phyloP scores from a whole-genome alignment of 2,888 invertebrate genomes.

The Chirona hameri region DNA sequence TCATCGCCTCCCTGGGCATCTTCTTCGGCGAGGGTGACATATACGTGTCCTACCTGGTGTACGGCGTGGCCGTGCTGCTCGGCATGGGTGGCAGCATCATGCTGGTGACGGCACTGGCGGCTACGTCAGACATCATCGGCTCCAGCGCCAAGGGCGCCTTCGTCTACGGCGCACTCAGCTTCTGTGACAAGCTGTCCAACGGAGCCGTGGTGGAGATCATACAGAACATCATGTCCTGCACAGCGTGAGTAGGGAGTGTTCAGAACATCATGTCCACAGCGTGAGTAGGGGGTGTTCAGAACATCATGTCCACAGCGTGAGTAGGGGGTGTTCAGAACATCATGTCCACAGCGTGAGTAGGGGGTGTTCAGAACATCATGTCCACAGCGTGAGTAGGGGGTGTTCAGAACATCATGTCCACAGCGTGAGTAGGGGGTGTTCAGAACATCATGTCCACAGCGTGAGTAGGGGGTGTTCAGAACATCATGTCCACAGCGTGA shows the following conservation, averaged over 20 bases:
- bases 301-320: too few relatives aligned
- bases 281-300: too few relatives aligned
- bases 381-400: too few relatives aligned
- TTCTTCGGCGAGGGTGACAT: conserved; percentile 56
- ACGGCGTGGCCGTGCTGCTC: conserved; percentile 66
- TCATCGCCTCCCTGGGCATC: conserved; percentile 66
- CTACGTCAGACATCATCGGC: conserved; percentile 86
- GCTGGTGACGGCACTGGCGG: conserved; percentile 79
- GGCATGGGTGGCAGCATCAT: conserved; percentile 82
- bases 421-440: too few relatives aligned
- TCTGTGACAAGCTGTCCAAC: conserved; percentile 86
- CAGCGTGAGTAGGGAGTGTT: background rate
- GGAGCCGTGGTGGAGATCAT: conserved; percentile 81
- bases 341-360: too few relatives aligned
- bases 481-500: too few relatives aligned
- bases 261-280: too few relatives aligned
- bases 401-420: too few relatives aligned
- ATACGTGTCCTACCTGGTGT: conserved; percentile 59
- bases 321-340: too few relatives aligned
- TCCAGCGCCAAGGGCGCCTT: conserved; percentile 81
- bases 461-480: too few relatives aligned
- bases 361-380: too few relatives aligned
- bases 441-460: too few relatives aligned
- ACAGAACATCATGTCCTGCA: conserved; percentile 65
- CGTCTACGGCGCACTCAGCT: conserved; percentile 89